These are phyloP conservation scores for Morpho deidamia DNA, from an alignment of 2,888 invertebrate genomes.

Conservation along the genomic window DNA sequence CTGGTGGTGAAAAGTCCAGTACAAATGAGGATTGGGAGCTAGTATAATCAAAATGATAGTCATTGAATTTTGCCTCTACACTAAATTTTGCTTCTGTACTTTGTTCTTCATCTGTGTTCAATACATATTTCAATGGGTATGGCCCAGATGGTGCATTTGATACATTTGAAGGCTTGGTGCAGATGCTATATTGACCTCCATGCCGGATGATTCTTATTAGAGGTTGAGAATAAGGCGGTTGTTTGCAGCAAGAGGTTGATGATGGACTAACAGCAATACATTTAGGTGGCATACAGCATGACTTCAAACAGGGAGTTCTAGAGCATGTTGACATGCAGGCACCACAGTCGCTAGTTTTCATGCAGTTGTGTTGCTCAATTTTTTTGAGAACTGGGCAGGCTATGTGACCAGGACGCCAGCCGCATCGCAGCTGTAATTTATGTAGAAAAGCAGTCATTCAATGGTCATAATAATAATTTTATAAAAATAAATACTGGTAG, in stretches of 20 bases:
- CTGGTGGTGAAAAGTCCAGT: constrained; percentile 63
- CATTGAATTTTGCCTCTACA: constrained; percentile 66
- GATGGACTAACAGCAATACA: constrained; percentile 44
- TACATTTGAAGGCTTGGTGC: constrained; percentile 59
- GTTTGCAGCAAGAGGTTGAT: constrained; percentile 40
- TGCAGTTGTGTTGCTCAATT: constrained; percentile 59
- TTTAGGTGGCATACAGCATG: constrained; percentile 40
- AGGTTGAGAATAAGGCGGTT: constrained; percentile 38
- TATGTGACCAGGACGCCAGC: constrained; percentile 73
- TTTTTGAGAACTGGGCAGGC: constrained; percentile 58
- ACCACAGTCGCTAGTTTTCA: constrained; percentile 42
- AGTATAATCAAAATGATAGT: constrained; percentile 65
- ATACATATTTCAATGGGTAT: constrained; percentile 63
- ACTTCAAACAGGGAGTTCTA: constrained; percentile 38
- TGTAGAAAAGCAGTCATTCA: not conserved
- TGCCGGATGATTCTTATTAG: constrained; percentile 59
- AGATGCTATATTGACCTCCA: constrained; percentile 58
- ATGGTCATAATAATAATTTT: not conserved
- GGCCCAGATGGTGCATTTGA: constrained; percentile 61
- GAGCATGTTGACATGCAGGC: constrained; percentile 39
- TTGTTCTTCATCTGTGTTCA: constrained; percentile 39
- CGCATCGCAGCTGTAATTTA: constrained; percentile 55
- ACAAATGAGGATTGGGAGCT: constrained; percentile 65
- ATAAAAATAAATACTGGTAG: too few relatives aligned
- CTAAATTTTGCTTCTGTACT: constrained; percentile 43